Conservation (phyloP, 2,113 vertebrate species). For the Oreochromis niloticus region DNA sequence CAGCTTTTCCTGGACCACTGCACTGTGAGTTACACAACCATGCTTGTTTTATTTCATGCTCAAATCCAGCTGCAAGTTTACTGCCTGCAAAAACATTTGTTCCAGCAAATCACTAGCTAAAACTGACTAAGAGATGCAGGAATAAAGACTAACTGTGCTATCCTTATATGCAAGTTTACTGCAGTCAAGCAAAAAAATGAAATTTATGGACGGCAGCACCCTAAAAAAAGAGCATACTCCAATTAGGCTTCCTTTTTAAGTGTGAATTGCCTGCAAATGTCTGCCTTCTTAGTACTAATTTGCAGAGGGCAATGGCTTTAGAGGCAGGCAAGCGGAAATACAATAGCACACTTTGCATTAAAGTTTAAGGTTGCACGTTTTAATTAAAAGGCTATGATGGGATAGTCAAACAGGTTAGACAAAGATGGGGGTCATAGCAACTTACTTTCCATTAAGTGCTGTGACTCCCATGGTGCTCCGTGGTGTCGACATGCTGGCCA, state of each 20-base stretch:
- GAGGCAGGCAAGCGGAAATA: background rate
- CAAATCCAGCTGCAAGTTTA: background rate
- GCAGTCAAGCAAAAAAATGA: background rate
- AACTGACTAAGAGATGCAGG: background rate
- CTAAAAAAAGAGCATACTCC: background rate
- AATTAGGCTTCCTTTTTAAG: background rate
- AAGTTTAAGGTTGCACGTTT: background rate
- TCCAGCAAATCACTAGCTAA: background rate
- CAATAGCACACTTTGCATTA: background rate
- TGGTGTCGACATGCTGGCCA: slow-evolving; percentile 95
- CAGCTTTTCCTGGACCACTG: background rate
- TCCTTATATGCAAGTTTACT: background rate
- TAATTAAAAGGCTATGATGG: background rate
- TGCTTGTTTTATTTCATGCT: background rate
- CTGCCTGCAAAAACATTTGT: background rate
- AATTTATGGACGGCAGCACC: background rate
- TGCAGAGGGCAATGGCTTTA: background rate
- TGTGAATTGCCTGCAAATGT: background rate
- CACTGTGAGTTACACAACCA: background rate
- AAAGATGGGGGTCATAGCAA: background rate
- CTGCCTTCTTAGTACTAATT: background rate
- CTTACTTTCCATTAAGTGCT: slow-evolving; percentile 93
- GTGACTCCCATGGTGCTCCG: slow-evolving; percentile 93
- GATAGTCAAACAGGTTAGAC: background rate
- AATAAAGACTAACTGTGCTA: background rate